A percentile compares a stretch with the other conserved stretches of the same genome.
Evolutionary conservation across 2,888 invertebrate genomes (phyloP).

Genomic region (Lycaena phlaeas): DNA sequence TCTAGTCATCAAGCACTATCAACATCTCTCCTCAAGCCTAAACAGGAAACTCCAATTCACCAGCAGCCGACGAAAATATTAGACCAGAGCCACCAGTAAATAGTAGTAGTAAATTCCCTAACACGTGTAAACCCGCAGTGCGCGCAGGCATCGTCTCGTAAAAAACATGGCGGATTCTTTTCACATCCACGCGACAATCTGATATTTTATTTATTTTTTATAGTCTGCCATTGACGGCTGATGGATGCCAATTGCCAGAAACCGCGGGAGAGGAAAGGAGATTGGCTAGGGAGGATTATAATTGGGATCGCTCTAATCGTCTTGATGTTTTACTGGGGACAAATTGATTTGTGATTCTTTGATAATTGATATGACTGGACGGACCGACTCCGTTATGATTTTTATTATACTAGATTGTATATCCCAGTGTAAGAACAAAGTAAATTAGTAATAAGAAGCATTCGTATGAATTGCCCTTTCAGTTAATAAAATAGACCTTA

Average conservation of each 20-base stretch:
- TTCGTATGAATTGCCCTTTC: too few species aligned
- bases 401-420: too few species aligned
- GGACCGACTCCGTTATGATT: too few species aligned
- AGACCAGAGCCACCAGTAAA: neutral
- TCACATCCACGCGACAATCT: conserved; percentile 37
- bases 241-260: conserved; percentile 43
- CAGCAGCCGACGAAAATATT: too few species aligned
- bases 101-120: neutral
- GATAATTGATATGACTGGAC: too few species aligned
- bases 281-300: conserved; percentile 26
- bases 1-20: too few species aligned
- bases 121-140: conserved; percentile 14
- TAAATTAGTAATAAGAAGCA: too few species aligned
- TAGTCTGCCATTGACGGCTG: conserved; percentile 57
- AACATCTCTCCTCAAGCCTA: too few species aligned
- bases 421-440: too few species aligned
- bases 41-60: too few species aligned
- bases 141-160: conserved; percentile 13
- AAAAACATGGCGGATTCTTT: conserved; percentile 28
- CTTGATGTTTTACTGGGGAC: conserved; percentile 8
- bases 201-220: conserved; percentile 64
- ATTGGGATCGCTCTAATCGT: conserved; percentile 34
- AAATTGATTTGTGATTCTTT: too few species aligned
- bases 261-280: conserved; percentile 22
- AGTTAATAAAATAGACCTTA: too few species aligned